Evolutionary conservation across 35 echinoderm and acorn worm genomes (phyloP), one percentile per base, ranked within the genome.

Genomic region (Ophioderma brevispina): DNA sequence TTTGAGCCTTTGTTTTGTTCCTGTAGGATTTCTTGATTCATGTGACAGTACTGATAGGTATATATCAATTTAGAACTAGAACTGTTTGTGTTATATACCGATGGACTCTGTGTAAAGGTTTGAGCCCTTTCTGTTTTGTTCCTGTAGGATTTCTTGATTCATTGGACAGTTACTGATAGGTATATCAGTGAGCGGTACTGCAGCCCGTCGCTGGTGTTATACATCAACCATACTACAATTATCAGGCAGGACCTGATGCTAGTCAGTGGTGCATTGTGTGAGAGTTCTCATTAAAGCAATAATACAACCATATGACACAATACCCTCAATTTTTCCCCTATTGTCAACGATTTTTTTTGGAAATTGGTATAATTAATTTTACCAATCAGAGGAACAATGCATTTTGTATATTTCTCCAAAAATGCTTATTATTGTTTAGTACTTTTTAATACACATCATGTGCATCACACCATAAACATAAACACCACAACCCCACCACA

Each of bases 91-190:
- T 98, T 38, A 98, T 98, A 56, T 92, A 98, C 82, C 96, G 94
- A 52, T 92, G n/a, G n/a, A n/a, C n/a, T n/a, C n/a, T n/a, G n/a
- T n/a, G n/a, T n/a, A n/a, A n/a, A n/a, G n/a, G 41, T 46, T 46
- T 2, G 0, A 30, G 28, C 40, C 37, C 1, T 3, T 63, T n/a
- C n/a, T n/a, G n/a, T 18, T 81, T 80, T 40, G 32, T 82, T 52
- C 25, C 33, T 15, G 33, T 55, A 89, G 79, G 79, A n/a, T n/a
- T n/a, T n/a, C 39, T 81, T 88, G 39, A 78, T 88, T 25, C 85
- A 93, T 81, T 88, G 13, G 46, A 98, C 96, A 37, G 96, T 98
- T n/a, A 50, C 77, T 98, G 38, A 98, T 98, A 49, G 96, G 96
- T 78, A 84, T 98, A 32, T 90, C 96, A n/a, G 93, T 98, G 38